phyloP scores from a whole-genome alignment of 2,113 vertebrate genomes.

The Carlito syrichta region DNA sequence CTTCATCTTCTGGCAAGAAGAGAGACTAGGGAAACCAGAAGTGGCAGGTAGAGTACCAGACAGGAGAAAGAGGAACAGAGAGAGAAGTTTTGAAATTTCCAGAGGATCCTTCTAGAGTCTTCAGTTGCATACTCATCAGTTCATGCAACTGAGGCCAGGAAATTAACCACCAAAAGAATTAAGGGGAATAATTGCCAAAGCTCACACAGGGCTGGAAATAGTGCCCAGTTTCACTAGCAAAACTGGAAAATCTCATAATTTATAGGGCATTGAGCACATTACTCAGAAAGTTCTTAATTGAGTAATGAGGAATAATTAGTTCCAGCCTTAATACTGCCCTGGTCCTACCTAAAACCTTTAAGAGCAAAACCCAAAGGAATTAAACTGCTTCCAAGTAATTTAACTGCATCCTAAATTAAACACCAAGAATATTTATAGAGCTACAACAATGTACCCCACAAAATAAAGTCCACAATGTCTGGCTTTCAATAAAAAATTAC shows the following conservation, averaged over 20 bases:
- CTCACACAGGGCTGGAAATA: background rate
- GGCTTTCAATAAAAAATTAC: background rate
- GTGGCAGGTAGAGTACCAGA: background rate
- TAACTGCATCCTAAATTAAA: background rate
- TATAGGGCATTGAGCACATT: background rate
- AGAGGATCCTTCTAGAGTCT: background rate
- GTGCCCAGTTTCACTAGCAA: background rate
- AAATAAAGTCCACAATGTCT: background rate
- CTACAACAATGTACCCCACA: background rate
- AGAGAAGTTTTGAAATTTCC: background rate
- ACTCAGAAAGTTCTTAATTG: background rate
- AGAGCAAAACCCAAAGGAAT: background rate
- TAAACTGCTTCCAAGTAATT: background rate
- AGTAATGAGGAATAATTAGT: background rate
- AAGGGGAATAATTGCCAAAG: background rate
- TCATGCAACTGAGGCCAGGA: background rate
- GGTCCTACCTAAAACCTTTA: background rate
- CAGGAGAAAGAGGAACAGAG: background rate
- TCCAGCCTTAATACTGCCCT: background rate
- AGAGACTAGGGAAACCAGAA: background rate
- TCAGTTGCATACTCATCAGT: background rate
- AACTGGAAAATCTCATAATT: background rate
- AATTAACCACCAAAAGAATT: background rate
- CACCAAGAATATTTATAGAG: background rate
- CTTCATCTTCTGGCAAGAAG: background rate